Percentiles rank a stretch among this genome's conserved stretches.
Evolutionary conservation across 2,888 invertebrate genomes (phyloP).

Genomic region (Drosophila mettleri): DNA sequence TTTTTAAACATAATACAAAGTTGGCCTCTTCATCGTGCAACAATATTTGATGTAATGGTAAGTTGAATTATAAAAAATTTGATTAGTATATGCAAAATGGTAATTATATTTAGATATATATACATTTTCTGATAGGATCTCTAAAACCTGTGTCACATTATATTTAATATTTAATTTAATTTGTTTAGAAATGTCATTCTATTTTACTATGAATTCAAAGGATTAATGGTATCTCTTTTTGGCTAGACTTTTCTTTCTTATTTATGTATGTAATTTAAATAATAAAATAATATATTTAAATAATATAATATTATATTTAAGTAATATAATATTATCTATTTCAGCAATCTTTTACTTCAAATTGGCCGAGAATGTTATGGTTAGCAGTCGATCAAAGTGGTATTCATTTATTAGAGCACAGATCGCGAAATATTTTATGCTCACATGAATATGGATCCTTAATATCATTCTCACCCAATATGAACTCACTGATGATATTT

Average conservation of each 20-base stretch:
- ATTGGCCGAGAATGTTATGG: constrained; percentile 97
- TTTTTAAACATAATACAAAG: constrained; percentile 96
- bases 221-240: no score
- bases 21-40: constrained; percentile 96
- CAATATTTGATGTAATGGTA: constrained; percentile 97
- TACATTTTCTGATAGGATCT: no score
- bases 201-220: no score
- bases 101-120: no score
- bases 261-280: no score
- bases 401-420: constrained; percentile 94
- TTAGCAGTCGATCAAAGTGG: constrained; percentile 96
- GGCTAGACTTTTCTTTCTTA: no score
- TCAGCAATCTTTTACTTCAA: constrained; percentile 97
- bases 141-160: no score
- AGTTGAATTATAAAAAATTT: constrained; percentile 69
- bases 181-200: no score
- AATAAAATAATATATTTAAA: no score
- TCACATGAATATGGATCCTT: constrained; percentile 96
- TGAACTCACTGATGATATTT: constrained; percentile 96
- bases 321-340: constrained; percentile 3
- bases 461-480: constrained; percentile 95
- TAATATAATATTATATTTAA: no score
- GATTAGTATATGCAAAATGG: no score
- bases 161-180: no score
- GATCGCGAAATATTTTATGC: constrained; percentile 94